Conservation (phyloP, 1,140 invertebrate genomes). For the Thalassaphorura encarpata region DNA sequence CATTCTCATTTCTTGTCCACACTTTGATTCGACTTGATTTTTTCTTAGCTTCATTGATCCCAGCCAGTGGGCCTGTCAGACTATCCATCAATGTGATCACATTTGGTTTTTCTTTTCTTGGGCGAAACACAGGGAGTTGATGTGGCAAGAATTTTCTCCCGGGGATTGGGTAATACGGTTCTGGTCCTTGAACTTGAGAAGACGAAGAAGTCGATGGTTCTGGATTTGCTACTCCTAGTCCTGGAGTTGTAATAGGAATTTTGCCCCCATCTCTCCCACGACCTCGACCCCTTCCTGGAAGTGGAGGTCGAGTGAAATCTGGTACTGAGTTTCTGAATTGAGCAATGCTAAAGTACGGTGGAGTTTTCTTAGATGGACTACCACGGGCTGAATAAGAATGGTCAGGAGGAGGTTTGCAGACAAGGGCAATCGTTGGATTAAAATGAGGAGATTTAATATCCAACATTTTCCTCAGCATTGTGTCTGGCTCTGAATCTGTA, state of each 20-base stretch:
- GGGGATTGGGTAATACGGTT: conserved; percentile 19
- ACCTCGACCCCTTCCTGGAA: neutral
- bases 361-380: conserved; percentile 6
- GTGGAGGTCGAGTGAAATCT: too few relatives aligned
- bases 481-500: too few relatives aligned
- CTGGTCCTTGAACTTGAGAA: neutral
- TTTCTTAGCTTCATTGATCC: conserved; percentile 51
- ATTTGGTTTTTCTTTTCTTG: conserved; percentile 17
- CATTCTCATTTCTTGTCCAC: conserved; percentile 39
- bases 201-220: neutral
- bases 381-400: too few relatives aligned
- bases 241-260: neutral
- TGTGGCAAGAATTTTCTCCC: conserved; percentile 28
- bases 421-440: conserved; percentile 12
- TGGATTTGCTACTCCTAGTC: neutral
- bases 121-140: conserved; percentile 20
- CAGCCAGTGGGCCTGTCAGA: conserved; percentile 49
- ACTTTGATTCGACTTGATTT: conserved; percentile 52
- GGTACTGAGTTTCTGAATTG: conserved; percentile 15
- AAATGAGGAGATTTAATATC: conserved; percentile 14
- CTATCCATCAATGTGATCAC: conserved; percentile 16
- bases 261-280: neutral
- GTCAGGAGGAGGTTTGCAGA: neutral
- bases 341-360: conserved; percentile 12
- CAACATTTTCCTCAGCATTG: conserved; percentile 1